Conservation (phyloP, 2,113 vertebrate genomes). For the Climacteris rufus region DNA sequence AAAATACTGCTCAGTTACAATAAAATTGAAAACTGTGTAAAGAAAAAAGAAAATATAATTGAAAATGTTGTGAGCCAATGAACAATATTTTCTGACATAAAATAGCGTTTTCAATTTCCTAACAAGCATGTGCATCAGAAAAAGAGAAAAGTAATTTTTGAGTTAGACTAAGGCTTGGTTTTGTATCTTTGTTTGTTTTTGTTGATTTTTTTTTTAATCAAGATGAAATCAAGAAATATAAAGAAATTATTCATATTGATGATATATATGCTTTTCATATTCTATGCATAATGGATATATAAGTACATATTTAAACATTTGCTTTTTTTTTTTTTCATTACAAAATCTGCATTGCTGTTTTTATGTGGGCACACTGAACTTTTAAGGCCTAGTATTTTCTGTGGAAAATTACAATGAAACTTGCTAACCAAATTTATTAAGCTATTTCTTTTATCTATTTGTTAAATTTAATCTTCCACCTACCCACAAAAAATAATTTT, state of each 20-base stretch:
- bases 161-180: neutral
- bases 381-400: neutral
- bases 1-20: neutral
- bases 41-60: neutral
- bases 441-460: neutral
- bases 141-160: neutral
- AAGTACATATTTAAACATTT: neutral
- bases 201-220: too few species aligned
- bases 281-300: neutral
- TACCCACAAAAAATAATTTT: neutral
- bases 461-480: neutral
- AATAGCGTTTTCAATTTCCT: neutral
- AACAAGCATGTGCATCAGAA: neutral
- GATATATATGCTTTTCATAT: neutral
- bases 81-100: neutral
- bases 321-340: neutral
- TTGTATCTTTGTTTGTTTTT: neutral
- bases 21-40: neutral
- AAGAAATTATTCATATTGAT: neutral
- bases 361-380: neutral
- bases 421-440: neutral
- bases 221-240: neutral
- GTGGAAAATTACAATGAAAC: neutral
- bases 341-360: neutral
- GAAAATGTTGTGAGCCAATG: neutral